These are phyloP conservation scores for Caenorhabditis inopinata DNA, from an alignment of 1,140 invertebrate genomes.

Conservation along the genomic window DNA sequence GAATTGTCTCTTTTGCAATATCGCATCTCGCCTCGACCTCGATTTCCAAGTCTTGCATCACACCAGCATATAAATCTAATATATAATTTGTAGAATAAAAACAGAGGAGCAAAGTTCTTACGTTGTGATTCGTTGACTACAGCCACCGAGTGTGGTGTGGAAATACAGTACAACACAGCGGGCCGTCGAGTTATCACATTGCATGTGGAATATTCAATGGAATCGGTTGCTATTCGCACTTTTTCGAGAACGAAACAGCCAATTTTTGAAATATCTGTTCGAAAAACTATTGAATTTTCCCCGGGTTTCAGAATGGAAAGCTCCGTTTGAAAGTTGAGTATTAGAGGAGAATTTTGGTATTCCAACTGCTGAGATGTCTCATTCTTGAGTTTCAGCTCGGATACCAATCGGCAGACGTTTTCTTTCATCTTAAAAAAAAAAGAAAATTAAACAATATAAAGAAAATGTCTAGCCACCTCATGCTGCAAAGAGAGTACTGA, in stretches of 20 bases:
- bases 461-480: too few species aligned
- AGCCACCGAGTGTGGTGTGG: constrained; percentile 42
- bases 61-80: constrained; percentile 47
- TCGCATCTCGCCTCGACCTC: constrained; percentile 51
- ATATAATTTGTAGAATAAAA: not conserved
- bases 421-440: not conserved
- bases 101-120: not conserved
- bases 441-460: too few species aligned
- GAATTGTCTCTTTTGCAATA: not conserved
- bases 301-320: not conserved
- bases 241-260: not conserved
- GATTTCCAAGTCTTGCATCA: constrained; percentile 49
- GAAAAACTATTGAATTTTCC: not conserved
- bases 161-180: constrained; percentile 38
- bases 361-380: not conserved
- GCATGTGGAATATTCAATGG: not conserved
- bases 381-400: not conserved
- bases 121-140: not conserved
- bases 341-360: not conserved
- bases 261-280: constrained; percentile 22
- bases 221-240: not conserved
- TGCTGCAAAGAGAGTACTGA: not conserved
- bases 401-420: not conserved
- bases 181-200: not conserved
- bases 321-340: not conserved